Evolutionary conservation across 2,888 invertebrate species (phyloP).

Genomic region (Erynnis tages): DNA sequence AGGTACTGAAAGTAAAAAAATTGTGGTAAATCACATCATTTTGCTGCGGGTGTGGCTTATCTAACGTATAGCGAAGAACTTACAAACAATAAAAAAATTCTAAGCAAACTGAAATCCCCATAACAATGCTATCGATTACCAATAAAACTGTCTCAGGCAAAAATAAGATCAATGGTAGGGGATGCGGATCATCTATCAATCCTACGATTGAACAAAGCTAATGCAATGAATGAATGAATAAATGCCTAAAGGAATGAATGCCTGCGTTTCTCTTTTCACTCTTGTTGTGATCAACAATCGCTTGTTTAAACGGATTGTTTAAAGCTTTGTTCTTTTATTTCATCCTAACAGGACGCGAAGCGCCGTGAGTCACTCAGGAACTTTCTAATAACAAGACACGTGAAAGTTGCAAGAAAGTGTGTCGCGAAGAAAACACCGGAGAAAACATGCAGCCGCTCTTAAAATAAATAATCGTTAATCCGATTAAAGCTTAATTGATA

Average conservation of each 20-base stretch:
- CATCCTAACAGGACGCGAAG: slow-evolving; percentile 33
- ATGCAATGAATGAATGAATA: too few relatives aligned
- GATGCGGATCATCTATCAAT: too few relatives aligned
- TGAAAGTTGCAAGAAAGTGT: slow-evolving; percentile 73
- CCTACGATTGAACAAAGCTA: too few relatives aligned
- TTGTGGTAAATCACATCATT: too few relatives aligned
- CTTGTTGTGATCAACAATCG: neutral
- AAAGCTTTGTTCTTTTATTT: slow-evolving; percentile 22
- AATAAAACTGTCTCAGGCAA: too few relatives aligned
- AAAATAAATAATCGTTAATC: slow-evolving; percentile 27
- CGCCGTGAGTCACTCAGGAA: slow-evolving; percentile 52
- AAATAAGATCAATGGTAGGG: too few relatives aligned
- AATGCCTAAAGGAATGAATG: neutral
- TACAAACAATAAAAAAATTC: too few relatives aligned
- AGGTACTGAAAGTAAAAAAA: too few relatives aligned
- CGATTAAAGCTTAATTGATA: slow-evolving; percentile 5
- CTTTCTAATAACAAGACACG: slow-evolving; percentile 66
- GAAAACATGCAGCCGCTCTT: slow-evolving; percentile 29
- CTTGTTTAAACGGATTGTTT: neutral
- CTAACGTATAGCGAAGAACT: too few relatives aligned
- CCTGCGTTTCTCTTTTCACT: slow-evolving; percentile 5
- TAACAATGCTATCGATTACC: too few relatives aligned
- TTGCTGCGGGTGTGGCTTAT: too few relatives aligned
- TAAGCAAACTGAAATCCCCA: too few relatives aligned
- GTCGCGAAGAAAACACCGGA: slow-evolving; percentile 53